Percentiles rank a stretch among this genome's conserved stretches.
These are phyloP conservation scores for Notodonta dromedarius DNA, from an alignment of 2,888 invertebrate genomes.

Conservation along the genomic window DNA sequence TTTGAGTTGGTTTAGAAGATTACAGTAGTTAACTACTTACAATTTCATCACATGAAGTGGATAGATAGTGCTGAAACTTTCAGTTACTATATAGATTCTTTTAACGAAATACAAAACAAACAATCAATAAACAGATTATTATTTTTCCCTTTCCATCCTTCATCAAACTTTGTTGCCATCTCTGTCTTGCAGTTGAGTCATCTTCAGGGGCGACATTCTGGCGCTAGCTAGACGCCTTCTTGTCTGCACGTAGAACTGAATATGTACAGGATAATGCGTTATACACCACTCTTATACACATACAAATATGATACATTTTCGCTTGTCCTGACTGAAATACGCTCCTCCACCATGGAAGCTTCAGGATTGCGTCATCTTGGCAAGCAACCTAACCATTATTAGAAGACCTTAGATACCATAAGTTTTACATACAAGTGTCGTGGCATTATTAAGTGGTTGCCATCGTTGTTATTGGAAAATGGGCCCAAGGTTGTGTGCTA, in stretches of 20 bases:
- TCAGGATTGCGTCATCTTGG: conserved; percentile 55
- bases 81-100: too few relatives aligned
- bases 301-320: conserved; percentile 26
- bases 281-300: conserved; percentile 13
- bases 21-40: too few relatives aligned
- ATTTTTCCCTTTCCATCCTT: conserved; percentile 14
- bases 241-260: conserved; percentile 50
- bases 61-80: too few relatives aligned
- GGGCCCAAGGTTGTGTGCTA: conserved; percentile 53
- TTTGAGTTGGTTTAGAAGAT: too few relatives aligned
- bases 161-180: conserved; percentile 8
- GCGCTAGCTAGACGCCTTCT: conserved; percentile 42
- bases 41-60: too few relatives aligned
- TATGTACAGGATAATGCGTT: conserved; percentile 24
- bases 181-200: conserved; percentile 25
- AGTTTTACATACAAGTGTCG: conserved; percentile 5
- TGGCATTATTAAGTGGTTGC: conserved; percentile 28
- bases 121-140: neutral
- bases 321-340: neutral
- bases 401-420: conserved; percentile 33
- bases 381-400: conserved; percentile 41
- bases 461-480: conserved; percentile 45
- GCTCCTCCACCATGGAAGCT: conserved; percentile 40
- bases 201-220: conserved; percentile 26
- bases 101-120: neutral